phyloP scores from a whole-genome alignment of 2,888 invertebrate species.

The Leistus spinibarbis region DNA sequence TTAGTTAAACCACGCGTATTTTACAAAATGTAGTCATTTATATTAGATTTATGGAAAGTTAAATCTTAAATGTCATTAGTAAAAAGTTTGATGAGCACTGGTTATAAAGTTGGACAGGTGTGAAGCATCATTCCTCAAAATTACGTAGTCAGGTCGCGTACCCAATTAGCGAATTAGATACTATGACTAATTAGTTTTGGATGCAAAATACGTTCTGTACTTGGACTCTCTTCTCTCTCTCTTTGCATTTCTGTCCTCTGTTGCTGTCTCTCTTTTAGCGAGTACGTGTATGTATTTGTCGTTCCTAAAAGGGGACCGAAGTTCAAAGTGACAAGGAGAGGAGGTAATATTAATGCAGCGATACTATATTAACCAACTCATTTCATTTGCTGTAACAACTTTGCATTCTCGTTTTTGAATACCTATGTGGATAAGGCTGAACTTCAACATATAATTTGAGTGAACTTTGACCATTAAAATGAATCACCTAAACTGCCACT shows the following conservation, averaged over 20 bases:
- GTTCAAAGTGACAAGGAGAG: background rate
- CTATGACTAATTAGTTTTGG: slow-evolving; percentile 47
- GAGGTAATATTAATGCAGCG: background rate
- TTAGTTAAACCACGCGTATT: too few species aligned
- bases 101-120: slow-evolving; percentile 18
- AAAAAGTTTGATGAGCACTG: slow-evolving; percentile 19
- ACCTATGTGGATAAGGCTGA: background rate
- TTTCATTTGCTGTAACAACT: background rate
- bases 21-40: background rate
- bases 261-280: background rate
- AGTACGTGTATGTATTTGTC: background rate
- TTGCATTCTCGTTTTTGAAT: too few species aligned
- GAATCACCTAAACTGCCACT: too few species aligned
- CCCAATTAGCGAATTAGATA: slow-evolving; percentile 48
- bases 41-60: background rate
- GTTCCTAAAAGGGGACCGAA: background rate
- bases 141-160: slow-evolving; percentile 47
- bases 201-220: slow-evolving; percentile 43
- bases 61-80: background rate
- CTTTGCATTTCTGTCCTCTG: background rate
- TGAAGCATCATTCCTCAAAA: slow-evolving; percentile 42
- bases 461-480: background rate
- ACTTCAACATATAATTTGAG: background rate
- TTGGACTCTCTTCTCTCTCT: background rate
- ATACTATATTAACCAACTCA: background rate